phyloP scores from a whole-genome alignment of 2,888 invertebrate species.

The Calliopum simillimum region DNA sequence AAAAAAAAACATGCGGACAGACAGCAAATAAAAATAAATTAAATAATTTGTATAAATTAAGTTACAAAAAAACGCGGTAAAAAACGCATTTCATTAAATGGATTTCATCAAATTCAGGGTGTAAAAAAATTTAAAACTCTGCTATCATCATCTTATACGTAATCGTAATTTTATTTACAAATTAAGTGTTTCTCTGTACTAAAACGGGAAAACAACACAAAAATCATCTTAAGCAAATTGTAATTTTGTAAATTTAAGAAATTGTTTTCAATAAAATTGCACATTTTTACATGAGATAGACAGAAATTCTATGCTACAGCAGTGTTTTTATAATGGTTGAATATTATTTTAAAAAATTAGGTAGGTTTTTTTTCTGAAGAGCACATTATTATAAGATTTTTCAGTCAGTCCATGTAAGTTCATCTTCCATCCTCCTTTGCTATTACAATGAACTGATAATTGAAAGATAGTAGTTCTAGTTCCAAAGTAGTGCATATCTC shows the following conservation, averaged over 20 bases:
- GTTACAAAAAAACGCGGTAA: not conserved
- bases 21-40: constrained; percentile 23
- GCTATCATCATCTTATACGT: not conserved
- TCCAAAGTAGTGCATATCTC: too few species aligned
- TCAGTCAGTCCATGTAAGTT: too few species aligned
- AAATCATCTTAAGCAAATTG: not conserved
- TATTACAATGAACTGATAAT: too few species aligned
- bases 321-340: too few species aligned
- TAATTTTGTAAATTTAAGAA: constrained; percentile 26
- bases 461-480: too few species aligned
- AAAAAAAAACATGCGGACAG: not conserved
- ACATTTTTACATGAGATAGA: too few species aligned
- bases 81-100: not conserved
- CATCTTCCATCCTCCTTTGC: too few species aligned
- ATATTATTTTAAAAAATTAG: too few species aligned
- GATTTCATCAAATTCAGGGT: not conserved
- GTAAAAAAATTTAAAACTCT: not conserved
- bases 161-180: not conserved
- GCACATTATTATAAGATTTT: too few species aligned
- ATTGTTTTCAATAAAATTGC: constrained; percentile 23
- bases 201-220: not conserved
- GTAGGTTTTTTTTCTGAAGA: too few species aligned
- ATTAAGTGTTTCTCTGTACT: not conserved
- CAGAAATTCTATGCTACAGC: too few species aligned
- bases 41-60: constrained; percentile 28